Conservation (phyloP, 2,797 vertebrate species). For the Gymnothorax javanicus region DNA sequence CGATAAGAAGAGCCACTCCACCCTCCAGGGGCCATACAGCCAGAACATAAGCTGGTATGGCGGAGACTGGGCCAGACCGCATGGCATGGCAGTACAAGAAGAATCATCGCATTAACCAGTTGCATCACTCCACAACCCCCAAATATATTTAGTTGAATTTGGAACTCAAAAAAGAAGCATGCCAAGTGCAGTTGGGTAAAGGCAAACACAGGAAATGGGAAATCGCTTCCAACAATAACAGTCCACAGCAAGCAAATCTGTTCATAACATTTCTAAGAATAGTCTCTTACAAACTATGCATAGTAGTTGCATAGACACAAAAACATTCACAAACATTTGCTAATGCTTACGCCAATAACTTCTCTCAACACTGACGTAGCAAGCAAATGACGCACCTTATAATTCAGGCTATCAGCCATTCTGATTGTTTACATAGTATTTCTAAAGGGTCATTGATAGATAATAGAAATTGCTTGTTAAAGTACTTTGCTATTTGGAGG, state of each 20-base stretch:
- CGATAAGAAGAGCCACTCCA: not conserved
- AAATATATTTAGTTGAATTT: not conserved
- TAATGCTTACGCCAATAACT: not conserved
- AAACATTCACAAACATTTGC: not conserved
- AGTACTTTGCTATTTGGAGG: too few species aligned
- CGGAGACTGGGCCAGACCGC: not conserved
- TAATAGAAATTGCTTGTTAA: not conserved
- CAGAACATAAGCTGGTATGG: not conserved
- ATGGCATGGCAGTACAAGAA: not conserved
- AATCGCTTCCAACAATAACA: not conserved
- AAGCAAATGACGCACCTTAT: not conserved
- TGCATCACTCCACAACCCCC: not conserved
- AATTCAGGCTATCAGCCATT: not conserved
- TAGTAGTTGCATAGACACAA: not conserved
- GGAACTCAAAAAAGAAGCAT: not conserved
- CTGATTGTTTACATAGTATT: not conserved
- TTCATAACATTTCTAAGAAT: not conserved
- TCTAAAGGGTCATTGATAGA: not conserved
- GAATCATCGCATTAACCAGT: not conserved
- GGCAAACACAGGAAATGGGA: not conserved
- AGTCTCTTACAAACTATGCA: not conserved
- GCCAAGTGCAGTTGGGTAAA: not conserved
- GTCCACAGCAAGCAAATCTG: not conserved
- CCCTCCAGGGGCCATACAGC: not conserved
- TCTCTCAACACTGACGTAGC: not conserved